These are phyloP conservation scores for Auanema sp. DNA, from an alignment of 2,888 invertebrate genomes.

Conservation along the genomic window DNA sequence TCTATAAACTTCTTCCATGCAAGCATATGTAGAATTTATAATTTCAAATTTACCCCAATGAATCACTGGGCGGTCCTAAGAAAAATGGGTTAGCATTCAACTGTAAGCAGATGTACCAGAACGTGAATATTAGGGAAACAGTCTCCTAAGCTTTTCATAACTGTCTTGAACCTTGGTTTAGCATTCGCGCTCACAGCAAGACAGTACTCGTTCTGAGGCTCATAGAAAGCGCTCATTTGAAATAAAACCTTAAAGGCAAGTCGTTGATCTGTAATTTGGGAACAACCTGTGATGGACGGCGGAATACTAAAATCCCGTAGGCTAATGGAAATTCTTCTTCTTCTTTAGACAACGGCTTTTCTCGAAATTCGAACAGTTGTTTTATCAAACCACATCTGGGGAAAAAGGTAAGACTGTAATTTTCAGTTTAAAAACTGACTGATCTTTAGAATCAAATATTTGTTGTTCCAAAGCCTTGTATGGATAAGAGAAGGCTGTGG, in stretches of 20 bases:
- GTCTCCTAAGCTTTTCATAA: conserved; percentile 28
- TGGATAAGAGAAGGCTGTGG: no score
- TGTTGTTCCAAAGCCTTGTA: no score
- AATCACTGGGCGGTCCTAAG: conserved; percentile 31
- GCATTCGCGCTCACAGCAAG: conserved; percentile 48
- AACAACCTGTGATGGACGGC: conserved; percentile 27
- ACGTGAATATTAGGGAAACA: conserved; percentile 53
- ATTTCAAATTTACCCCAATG: conserved; percentile 38
- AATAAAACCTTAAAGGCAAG: conserved; percentile 37
- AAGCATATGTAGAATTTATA: conserved; percentile 32
- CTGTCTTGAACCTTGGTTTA: conserved; percentile 28
- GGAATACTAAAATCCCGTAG: conserved; percentile 33
- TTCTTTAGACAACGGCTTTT: conserved; percentile 20
- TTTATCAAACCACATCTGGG: conserved; percentile 29
- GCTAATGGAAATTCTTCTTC: conserved; percentile 32
- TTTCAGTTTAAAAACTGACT: no score
- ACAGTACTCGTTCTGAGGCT: conserved; percentile 57
- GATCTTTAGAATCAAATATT: no score
- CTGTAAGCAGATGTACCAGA: conserved; percentile 38
- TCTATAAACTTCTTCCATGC: conserved; percentile 28
- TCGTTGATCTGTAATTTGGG: neutral
- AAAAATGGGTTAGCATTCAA: neutral
- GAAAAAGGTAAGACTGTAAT: no score
- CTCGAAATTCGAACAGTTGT: conserved; percentile 21
- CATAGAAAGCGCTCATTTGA: conserved; percentile 50